Conservation (phyloP, 2,113 vertebrate genomes). For the Sturnus vulgaris region DNA sequence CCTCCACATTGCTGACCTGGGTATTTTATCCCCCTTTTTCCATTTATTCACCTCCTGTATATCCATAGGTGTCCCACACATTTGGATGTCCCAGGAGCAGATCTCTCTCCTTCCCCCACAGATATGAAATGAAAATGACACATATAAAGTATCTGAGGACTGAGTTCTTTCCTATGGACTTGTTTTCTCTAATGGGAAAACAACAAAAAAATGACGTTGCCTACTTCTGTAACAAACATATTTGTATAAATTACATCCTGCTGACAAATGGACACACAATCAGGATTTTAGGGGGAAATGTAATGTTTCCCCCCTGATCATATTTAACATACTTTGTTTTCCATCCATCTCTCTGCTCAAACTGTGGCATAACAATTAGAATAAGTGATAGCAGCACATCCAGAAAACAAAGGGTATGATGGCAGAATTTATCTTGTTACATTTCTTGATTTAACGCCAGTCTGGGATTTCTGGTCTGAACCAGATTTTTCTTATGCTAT, state of each 20-base stretch:
- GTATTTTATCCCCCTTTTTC: background rate
- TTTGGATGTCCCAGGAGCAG: background rate
- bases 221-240: conserved; percentile 7
- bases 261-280: conserved; percentile 18
- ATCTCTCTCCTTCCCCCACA: background rate
- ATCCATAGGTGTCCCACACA: background rate
- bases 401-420: conserved; percentile 57
- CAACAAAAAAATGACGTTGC: background rate
- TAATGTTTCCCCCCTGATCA: background rate
- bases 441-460: conserved; percentile 48
- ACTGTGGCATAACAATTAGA: conserved; percentile 59
- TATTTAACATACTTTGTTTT: conserved; percentile 16
- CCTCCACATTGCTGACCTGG: background rate
- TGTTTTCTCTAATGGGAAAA: background rate
- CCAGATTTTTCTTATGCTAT: conserved; percentile 52
- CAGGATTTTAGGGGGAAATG: conserved; percentile 13
- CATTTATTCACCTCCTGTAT: background rate
- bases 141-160: background rate
- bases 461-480: conserved; percentile 31
- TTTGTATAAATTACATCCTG: conserved; percentile 46
- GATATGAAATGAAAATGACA: background rate
- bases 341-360: conserved; percentile 36
- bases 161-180: background rate
- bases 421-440: conserved; percentile 55
- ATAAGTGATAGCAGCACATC: conserved; percentile 49